Evolutionary conservation across 2,113 vertebrate genomes (phyloP).

Genomic region (Equus przewalskii): DNA sequence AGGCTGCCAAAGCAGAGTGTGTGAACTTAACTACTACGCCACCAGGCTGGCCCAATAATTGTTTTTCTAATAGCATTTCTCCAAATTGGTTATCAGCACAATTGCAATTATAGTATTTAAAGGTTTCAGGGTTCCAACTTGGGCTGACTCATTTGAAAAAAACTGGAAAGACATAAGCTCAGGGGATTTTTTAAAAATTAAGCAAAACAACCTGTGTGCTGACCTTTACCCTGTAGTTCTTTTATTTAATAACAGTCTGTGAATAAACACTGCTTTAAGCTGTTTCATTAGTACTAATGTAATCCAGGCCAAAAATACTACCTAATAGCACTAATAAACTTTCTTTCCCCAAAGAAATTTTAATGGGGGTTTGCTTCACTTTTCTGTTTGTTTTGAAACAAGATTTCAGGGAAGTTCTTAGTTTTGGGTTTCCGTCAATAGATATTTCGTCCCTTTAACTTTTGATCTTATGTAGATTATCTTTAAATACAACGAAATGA

Average conservation of each 20-base stretch:
- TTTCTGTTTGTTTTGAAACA: conserved; percentile 61
- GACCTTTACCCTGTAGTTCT: conserved; percentile 52
- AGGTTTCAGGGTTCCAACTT: conserved; percentile 51
- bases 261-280: conserved; percentile 61
- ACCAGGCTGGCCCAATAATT: background rate
- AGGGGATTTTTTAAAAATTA: conserved; percentile 62
- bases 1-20: no score
- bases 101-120: conserved; percentile 43
- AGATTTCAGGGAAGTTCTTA: conserved; percentile 1
- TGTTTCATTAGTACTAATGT: conserved; percentile 49
- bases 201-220: conserved; percentile 65
- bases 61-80: conserved; percentile 43
- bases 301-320: conserved; percentile 34
- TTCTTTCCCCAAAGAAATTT: conserved; percentile 12
- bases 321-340: conserved; percentile 1
- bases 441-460: conserved; percentile 17
- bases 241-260: conserved; percentile 69
- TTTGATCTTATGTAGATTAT: conserved; percentile 32
- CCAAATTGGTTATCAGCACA: conserved; percentile 22
- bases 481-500: conserved; percentile 53
- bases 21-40: no score
- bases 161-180: background rate
- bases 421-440: conserved; percentile 45
- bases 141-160: conserved; percentile 9
- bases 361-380: conserved; percentile 12